phyloP scores from a whole-genome alignment of 2,113 vertebrate species.

The Eubucco bourcierii region DNA sequence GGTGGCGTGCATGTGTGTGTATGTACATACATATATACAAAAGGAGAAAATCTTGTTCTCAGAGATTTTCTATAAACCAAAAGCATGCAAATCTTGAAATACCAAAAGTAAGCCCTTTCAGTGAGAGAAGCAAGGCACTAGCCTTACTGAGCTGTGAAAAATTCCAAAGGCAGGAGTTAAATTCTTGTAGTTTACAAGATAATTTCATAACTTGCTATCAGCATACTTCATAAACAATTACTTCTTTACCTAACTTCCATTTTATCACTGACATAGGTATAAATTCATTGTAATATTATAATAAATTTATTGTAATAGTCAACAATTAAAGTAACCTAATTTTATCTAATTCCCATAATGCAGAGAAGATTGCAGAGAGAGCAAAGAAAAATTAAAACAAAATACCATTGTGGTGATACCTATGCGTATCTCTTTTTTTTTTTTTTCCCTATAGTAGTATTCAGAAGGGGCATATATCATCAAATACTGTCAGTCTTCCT shows the following conservation, averaged over 20 bases:
- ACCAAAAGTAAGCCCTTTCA: background rate
- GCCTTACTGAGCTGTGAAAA: background rate
- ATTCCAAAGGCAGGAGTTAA: background rate
- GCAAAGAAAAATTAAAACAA: background rate
- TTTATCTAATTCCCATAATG: background rate
- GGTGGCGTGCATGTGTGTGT: fast-evolving
- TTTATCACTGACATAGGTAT: background rate
- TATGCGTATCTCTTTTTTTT: background rate
- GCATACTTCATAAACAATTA: background rate
- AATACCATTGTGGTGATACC: background rate
- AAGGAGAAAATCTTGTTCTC: background rate
- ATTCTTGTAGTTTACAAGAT: background rate
- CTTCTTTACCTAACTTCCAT: background rate
- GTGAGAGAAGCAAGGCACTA: background rate
- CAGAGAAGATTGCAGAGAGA: background rate
- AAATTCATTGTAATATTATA: background rate
- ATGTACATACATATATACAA: background rate
- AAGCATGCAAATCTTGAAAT: background rate
- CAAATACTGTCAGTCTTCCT: background rate
- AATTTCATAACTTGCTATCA: background rate
- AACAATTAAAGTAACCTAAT: background rate
- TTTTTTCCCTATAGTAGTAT: background rate
- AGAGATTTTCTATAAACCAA: background rate
- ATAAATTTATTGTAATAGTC: background rate
- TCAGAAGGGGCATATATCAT: background rate